Conservation (phyloP, 2,797 vertebrate species). For the Protonibea diacanthus region DNA sequence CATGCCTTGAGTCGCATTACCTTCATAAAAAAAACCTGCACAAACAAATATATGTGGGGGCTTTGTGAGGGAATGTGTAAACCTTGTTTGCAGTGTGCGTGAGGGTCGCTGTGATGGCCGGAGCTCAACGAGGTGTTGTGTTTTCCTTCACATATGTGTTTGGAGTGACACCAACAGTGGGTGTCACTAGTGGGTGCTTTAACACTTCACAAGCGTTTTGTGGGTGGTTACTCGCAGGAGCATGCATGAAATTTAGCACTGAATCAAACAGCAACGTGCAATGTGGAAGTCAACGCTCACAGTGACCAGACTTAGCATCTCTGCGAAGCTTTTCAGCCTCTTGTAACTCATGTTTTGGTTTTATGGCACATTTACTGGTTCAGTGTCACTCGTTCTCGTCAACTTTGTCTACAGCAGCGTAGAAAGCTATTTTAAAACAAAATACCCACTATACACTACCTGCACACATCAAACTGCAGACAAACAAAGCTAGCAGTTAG, state of each 20-base stretch:
- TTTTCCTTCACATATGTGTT: slow-evolving; percentile 44
- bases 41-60: slow-evolving; percentile 43
- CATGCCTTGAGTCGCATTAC: not conserved
- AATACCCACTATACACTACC: no score
- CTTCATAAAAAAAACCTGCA: slow-evolving; percentile 52
- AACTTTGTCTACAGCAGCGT: no score
- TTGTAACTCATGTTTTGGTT: not conserved
- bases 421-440: no score
- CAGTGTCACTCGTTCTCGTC: no score
- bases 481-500: no score
- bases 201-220: slow-evolving; percentile 2
- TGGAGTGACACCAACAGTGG: not conserved
- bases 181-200: slow-evolving; percentile 7
- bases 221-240: not conserved
- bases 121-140: slow-evolving; percentile 52
- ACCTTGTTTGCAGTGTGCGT: slow-evolving; percentile 18
- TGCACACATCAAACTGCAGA: no score
- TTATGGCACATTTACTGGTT: not conserved
- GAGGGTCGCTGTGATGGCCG: slow-evolving; percentile 9
- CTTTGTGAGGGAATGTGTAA: slow-evolving; percentile 38
- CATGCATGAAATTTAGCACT: not conserved
- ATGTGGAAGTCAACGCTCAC: not conserved
- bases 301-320: not conserved
- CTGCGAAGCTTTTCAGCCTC: not conserved
- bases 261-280: not conserved